Percentiles rank a stretch among this genome's conserved stretches.
phyloP scores from a whole-genome alignment of 2,888 invertebrate genomes.

The Loripinus fragilis region DNA sequence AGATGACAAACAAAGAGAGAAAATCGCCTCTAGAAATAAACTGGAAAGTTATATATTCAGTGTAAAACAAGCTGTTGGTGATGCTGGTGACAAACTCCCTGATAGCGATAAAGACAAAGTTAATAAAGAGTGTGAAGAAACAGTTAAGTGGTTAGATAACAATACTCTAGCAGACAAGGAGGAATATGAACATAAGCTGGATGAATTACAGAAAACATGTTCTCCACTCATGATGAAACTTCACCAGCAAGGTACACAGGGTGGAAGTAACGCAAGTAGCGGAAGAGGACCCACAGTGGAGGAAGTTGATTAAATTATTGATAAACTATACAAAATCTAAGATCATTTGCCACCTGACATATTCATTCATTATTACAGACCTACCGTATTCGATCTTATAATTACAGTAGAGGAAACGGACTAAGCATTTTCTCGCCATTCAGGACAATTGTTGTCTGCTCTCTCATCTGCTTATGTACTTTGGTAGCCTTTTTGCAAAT shows the following conservation, averaged over 20 bases:
- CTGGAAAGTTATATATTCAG: slow-evolving; percentile 76
- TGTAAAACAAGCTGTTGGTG: slow-evolving; percentile 86
- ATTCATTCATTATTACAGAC: no score
- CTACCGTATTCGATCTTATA: no score
- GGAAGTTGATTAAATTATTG: slow-evolving; percentile 85
- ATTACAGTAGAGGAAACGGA: no score
- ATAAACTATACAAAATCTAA: no score
- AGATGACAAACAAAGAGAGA: slow-evolving; percentile 79
- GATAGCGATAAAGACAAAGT: slow-evolving; percentile 89
- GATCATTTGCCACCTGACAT: no score
- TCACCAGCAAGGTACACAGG: slow-evolving; percentile 65
- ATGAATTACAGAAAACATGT: slow-evolving; percentile 89
- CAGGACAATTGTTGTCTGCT: no score
- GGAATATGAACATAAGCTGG: slow-evolving; percentile 90
- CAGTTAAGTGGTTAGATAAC: slow-evolving; percentile 90
- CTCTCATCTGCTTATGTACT: no score
- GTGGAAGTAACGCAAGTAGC: slow-evolving; percentile 64
- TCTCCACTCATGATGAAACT: slow-evolving; percentile 89
- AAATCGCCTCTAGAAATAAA: slow-evolving; percentile 74
- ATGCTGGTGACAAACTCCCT: slow-evolving; percentile 84
- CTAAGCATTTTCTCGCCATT: no score
- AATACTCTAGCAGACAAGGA: slow-evolving; percentile 89
- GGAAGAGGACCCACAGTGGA: slow-evolving; percentile 85
- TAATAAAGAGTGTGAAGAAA: slow-evolving; percentile 84
- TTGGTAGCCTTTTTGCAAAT: no score